Conservation (phyloP, 2,888 invertebrate species). For the Auanema freiburgensis region DNA sequence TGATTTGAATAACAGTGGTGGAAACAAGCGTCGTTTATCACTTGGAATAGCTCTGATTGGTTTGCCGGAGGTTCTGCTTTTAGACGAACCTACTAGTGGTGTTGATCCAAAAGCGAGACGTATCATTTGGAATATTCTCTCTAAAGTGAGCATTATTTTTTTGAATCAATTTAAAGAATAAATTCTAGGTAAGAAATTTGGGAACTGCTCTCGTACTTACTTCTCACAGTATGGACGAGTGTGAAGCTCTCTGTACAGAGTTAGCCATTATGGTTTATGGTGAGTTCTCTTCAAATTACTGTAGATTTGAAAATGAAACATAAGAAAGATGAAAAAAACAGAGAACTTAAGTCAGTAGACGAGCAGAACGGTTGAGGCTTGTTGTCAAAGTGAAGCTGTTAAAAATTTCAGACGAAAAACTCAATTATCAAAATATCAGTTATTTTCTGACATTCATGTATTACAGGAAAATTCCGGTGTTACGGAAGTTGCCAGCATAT, state of each 20-base stretch:
- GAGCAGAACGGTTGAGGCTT: conserved; percentile 1
- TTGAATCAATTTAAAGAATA: not conserved
- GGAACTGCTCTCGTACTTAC: conserved; percentile 74
- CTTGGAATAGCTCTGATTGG: conserved; percentile 76
- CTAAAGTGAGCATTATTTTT: conserved; percentile 12
- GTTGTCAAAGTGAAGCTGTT: not conserved
- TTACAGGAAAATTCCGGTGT: conserved; percentile 71
- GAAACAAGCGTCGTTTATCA: conserved; percentile 77
- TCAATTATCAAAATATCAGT: not conserved
- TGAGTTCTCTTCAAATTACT: not conserved
- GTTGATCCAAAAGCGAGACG: conserved; percentile 71
- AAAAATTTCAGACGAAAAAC: conserved; percentile 1
- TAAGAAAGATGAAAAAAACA: not conserved
- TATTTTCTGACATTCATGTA: not conserved
- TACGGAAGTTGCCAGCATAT: conserved; percentile 76
- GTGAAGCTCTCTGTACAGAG: conserved; percentile 79
- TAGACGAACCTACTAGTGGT: conserved; percentile 69
- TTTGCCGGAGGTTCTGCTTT: conserved; percentile 72
- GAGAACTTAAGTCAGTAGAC: not conserved
- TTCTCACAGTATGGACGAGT: conserved; percentile 84
- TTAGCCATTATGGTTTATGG: conserved; percentile 78
- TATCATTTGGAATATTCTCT: conserved; percentile 37
- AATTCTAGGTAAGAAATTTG: conserved; percentile 28
- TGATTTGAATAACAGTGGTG: conserved; percentile 70
- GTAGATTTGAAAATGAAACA: not conserved